phyloP scores from a whole-genome alignment of 1,140 invertebrate species.

The Drosophila tristis region DNA sequence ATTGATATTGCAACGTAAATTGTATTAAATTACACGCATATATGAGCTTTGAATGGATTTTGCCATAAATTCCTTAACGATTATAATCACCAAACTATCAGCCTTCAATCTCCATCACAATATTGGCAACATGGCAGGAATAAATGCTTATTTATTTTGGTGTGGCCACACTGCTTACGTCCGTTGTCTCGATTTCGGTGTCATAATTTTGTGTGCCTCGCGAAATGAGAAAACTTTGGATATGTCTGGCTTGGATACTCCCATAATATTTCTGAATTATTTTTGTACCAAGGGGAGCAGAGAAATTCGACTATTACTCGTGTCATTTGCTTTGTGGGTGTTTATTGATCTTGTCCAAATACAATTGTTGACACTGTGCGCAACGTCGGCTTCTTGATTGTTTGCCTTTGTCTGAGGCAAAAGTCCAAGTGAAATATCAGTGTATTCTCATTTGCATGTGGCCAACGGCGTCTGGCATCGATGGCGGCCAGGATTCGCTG shows the following conservation, averaged over 20 bases:
- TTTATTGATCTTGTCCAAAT: conserved; percentile 48
- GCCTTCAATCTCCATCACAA: no score
- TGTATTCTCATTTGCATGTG: conserved; percentile 39
- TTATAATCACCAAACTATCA: no score
- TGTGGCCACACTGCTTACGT: background rate
- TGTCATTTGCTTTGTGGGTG: conserved; percentile 42
- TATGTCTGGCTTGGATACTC: conserved; percentile 18
- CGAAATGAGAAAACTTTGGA: conserved; percentile 70
- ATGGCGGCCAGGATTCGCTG: no score
- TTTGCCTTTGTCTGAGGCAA: conserved; percentile 35
- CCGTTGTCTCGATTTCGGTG: conserved; percentile 30
- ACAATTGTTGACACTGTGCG: conserved; percentile 40
- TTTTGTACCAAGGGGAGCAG: conserved; percentile 31
- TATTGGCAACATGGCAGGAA: conserved; percentile 13
- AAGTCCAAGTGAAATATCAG: conserved; percentile 36
- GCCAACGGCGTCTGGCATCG: conserved; percentile 12
- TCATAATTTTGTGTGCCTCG: conserved; percentile 44
- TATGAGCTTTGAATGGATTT: no score
- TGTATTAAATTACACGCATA: no score
- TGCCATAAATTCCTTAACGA: no score
- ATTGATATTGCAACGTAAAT: no score
- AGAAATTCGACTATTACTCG: conserved; percentile 51
- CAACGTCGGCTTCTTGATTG: conserved; percentile 40
- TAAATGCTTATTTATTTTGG: conserved; percentile 66
- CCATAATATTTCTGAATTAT: conserved; percentile 42